Percentiles rank a stretch among this genome's conserved stretches.
These are phyloP conservation scores for Acrobasis suavella DNA, from an alignment of 2,888 invertebrate genomes.

Conservation along the genomic window DNA sequence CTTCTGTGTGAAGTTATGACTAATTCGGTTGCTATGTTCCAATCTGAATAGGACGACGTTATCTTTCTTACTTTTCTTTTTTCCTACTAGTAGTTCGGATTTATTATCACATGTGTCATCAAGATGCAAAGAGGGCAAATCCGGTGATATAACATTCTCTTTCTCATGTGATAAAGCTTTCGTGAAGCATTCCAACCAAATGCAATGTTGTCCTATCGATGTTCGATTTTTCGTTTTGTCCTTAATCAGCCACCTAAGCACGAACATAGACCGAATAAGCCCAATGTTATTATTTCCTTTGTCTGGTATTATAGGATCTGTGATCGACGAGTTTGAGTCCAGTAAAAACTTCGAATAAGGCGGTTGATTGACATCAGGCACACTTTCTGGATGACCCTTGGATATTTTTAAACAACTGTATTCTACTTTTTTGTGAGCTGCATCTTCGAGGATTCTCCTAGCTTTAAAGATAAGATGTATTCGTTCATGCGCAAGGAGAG, in stretches of 20 bases:
- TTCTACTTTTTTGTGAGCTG: conserved; percentile 53
- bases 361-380: conserved; percentile 44
- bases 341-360: conserved; percentile 64
- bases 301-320: conserved; percentile 44
- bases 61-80: conserved; percentile 64
- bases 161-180: conserved; percentile 74
- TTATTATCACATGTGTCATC: conserved; percentile 54
- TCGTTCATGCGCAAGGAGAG: conserved; percentile 61
- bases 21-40: conserved; percentile 80
- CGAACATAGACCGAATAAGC: conserved; percentile 71
- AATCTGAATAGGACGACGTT: conserved; percentile 82
- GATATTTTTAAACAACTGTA: conserved; percentile 61
- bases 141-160: conserved; percentile 46
- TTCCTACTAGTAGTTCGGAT: conserved; percentile 45
- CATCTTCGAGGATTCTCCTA: conserved; percentile 46
- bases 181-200: conserved; percentile 84
- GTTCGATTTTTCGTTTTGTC: conserved; percentile 80
- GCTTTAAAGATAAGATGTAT: conserved; percentile 68
- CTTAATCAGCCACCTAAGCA: conserved; percentile 80
- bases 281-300: conserved; percentile 44
- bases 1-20: conserved; percentile 84
- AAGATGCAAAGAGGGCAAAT: conserved; percentile 64
- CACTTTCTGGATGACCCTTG: conserved; percentile 47
- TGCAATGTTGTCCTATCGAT: conserved; percentile 87
- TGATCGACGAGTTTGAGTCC: conserved; percentile 52